A percentile compares a stretch with the other conserved stretches of the same genome.
These are phyloP conservation scores for Tupaia chinensis DNA, from an alignment of 2,113 vertebrate genomes.

Conservation along the genomic window DNA sequence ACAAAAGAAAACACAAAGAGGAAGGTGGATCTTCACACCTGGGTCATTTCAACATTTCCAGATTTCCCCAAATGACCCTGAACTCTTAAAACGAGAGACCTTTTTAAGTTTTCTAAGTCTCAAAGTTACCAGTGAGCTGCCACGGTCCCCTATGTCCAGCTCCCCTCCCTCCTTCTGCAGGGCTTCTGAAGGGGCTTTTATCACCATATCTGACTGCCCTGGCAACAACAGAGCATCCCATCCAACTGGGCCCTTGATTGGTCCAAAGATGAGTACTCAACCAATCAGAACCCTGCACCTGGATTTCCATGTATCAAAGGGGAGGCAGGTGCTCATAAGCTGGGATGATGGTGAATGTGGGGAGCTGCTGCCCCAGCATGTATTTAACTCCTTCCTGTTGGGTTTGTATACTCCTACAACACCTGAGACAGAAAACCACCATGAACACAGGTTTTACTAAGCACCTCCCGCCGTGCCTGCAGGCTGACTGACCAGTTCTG, in stretches of 20 bases:
- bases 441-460: too few relatives aligned
- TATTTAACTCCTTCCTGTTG: not conserved
- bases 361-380: not conserved
- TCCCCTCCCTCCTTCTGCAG: not conserved
- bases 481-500: rapidly evolving
- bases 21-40: not conserved
- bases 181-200: not conserved
- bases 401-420: not conserved
- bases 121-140: not conserved
- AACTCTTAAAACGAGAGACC: constrained; percentile 28
- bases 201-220: not conserved
- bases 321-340: not conserved
- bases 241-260: not conserved
- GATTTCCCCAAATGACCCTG: not conserved
- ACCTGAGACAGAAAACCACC: not conserved
- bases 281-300: not conserved
- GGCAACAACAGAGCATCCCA: not conserved
- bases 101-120: constrained; percentile 58
- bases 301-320: not conserved
- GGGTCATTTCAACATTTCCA: rapidly evolving
- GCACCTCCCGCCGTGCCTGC: not conserved
- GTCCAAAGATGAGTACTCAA: rapidly evolving
- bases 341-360: not conserved
- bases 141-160: rapidly evolving
- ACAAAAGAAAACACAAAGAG: constrained; percentile 66